Percentiles rank a stretch among this genome's conserved stretches.
These are phyloP conservation scores for Vespertilio murinus DNA, from an alignment of 2,797 vertebrate genomes.

Conservation along the genomic window DNA sequence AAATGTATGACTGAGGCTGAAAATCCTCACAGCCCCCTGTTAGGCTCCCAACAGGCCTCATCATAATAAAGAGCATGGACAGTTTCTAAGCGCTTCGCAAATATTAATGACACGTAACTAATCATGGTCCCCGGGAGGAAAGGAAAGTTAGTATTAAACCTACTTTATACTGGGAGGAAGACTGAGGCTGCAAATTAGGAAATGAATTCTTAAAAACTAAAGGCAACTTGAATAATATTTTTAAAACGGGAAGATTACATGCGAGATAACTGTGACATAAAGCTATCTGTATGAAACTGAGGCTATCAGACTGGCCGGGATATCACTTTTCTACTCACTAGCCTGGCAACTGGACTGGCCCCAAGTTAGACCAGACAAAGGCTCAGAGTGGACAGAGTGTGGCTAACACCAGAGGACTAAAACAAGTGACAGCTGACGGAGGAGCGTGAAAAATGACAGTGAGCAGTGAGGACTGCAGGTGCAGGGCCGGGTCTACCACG, in stretches of 20 bases:
- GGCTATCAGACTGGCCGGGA: neutral
- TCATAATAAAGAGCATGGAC: neutral
- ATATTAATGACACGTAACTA: neutral
- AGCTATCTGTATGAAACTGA: neutral
- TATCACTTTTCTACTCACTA: no score
- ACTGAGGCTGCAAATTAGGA: neutral
- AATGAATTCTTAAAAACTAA: neutral
- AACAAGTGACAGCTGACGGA: neutral
- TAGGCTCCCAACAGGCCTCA: neutral
- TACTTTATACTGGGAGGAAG: neutral
- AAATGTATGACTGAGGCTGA: neutral
- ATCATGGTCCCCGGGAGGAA: neutral
- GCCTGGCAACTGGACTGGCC: no score
- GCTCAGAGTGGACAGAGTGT: neutral
- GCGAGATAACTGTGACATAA: neutral
- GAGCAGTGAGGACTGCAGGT: neutral
- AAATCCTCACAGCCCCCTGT: neutral
- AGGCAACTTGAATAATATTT: neutral
- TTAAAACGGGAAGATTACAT: neutral
- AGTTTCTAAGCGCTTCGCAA: neutral
- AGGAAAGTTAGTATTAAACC: neutral
- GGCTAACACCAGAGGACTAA: neutral
- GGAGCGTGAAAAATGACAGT: fast-evolving
- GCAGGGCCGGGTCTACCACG: neutral
- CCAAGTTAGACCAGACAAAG: neutral